phyloP scores from a whole-genome alignment of 2,888 invertebrate species.

The Campoplex nolae region DNA sequence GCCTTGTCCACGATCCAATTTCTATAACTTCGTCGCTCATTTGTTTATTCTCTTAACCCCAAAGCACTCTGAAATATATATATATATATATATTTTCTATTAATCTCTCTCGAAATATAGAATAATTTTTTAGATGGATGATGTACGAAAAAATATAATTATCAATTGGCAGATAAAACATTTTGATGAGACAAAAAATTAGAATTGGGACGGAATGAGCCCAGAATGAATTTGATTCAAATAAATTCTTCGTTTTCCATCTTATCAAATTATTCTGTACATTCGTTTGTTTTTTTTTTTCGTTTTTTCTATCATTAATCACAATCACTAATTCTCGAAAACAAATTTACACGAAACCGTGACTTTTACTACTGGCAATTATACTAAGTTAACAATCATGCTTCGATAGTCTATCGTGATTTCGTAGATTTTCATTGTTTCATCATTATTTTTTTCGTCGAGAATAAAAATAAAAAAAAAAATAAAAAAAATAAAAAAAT shows the following conservation, averaged over 20 bases:
- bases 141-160: not conserved
- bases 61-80: conserved; percentile 1
- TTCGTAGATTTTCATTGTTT: conserved; percentile 28
- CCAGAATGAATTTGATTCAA: not conserved
- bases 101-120: not conserved
- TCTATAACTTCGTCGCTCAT: conserved; percentile 52
- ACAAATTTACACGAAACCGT: conserved; percentile 23
- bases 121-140: conserved; percentile 1
- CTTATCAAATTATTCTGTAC: not conserved
- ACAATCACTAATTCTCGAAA: conserved; percentile 14
- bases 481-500: conserved; percentile 7
- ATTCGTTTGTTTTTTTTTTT: not conserved
- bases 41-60: conserved; percentile 21
- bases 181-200: not conserved
- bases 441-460: not conserved
- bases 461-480: not conserved
- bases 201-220: not conserved
- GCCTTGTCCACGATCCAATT: conserved; percentile 74
- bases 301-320: not conserved
- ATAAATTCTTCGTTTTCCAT: not conserved
- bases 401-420: conserved; percentile 61
- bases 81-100: not conserved
- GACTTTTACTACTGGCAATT: not conserved
- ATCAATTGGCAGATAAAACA: not conserved
- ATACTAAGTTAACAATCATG: conserved; percentile 43